A percentile compares a stretch with the other conserved stretches of the same genome.
phyloP scores from a whole-genome alignment of 2,888 invertebrate genomes.

The Phyllotreta cruciferae region DNA sequence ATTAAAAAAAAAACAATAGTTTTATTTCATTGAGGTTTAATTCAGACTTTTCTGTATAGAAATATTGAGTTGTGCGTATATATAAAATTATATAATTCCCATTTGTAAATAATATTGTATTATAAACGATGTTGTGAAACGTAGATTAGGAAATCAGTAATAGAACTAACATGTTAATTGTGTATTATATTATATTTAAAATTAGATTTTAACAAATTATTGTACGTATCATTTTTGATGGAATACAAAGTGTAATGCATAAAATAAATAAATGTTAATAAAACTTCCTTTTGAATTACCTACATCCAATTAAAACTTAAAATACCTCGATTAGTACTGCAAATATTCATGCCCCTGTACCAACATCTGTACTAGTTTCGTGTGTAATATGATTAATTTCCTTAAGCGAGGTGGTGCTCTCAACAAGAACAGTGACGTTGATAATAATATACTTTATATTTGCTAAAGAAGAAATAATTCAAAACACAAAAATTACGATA shows the following conservation, averaged over 20 bases:
- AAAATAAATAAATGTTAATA: conserved; percentile 26
- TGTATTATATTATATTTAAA: conserved; percentile 23
- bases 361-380: neutral
- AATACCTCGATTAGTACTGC: neutral
- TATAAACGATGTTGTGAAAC: conserved; percentile 32
- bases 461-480: too few relatives aligned
- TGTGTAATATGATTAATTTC: neutral
- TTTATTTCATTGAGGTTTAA: neutral
- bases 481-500: too few relatives aligned
- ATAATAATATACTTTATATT: too few relatives aligned
- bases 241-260: conserved; percentile 24
- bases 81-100: neutral
- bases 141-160: conserved; percentile 27
- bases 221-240: conserved; percentile 22
- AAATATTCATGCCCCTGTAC: neutral
- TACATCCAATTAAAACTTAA: neutral
- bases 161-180: conserved; percentile 28
- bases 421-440: too few relatives aligned
- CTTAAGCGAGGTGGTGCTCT: too few relatives aligned
- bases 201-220: conserved; percentile 7
- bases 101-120: conserved; percentile 40
- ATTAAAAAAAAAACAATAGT: conserved; percentile 1
- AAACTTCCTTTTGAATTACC: conserved; percentile 3
- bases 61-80: conserved; percentile 5
- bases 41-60: neutral